Evolutionary conservation across 2,113 vertebrate species (phyloP).

Genomic region (Melanotaenia duboulayi): DNA sequence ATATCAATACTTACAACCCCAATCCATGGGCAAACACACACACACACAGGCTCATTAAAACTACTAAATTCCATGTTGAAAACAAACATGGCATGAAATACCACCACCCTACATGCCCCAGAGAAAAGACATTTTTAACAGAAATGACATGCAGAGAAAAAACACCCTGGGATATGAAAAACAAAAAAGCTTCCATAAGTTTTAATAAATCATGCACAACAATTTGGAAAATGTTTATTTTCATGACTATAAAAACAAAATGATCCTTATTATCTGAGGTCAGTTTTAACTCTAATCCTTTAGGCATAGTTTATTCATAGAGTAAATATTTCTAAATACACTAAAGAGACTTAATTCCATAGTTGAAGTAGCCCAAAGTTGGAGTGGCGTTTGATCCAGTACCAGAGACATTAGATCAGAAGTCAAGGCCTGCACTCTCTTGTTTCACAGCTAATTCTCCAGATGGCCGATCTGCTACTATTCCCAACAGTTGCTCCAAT

Average conservation of each 20-base stretch:
- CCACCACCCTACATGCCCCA: conserved; percentile 16
- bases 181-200: background rate
- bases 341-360: background rate
- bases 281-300: too few relatives aligned
- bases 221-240: too few relatives aligned
- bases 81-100: conserved; percentile 49
- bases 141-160: conserved; percentile 33
- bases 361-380: conserved; percentile 10
- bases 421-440: conserved; percentile 20
- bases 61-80: conserved; percentile 19
- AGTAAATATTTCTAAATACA: conserved; percentile 12
- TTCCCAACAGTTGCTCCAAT: conserved; percentile 43
- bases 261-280: too few relatives aligned
- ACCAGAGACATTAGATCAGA: conserved; percentile 47
- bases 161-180: background rate
- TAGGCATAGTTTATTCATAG: background rate
- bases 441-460: conserved; percentile 25
- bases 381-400: conserved; percentile 14
- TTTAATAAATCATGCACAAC: background rate
- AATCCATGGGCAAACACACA: conserved; percentile 17
- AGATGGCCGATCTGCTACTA: conserved; percentile 22
- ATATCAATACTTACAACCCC: conserved; percentile 51
- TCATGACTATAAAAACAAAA: too few relatives aligned
- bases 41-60: conserved; percentile 38
- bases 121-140: conserved; percentile 32